These are phyloP conservation scores for Octodonta nipae DNA, from an alignment of 2,888 invertebrate species.

Conservation along the genomic window DNA sequence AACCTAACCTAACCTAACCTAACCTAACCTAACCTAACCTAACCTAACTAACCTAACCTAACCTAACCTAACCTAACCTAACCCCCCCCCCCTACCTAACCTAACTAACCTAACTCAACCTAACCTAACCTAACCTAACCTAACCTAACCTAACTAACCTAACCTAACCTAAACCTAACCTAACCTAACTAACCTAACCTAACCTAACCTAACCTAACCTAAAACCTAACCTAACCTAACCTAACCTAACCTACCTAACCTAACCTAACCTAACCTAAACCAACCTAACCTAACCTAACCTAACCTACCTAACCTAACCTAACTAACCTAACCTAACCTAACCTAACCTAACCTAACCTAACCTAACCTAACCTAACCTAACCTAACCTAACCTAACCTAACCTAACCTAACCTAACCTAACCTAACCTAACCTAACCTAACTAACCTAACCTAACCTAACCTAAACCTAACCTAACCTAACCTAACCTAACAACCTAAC, in stretches of 20 bases:
- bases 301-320: slow-evolving; percentile 14
- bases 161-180: slow-evolving; percentile 6
- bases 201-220: slow-evolving; percentile 10
- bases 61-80: slow-evolving; percentile 15
- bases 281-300: slow-evolving; percentile 13
- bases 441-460: slow-evolving; percentile 12
- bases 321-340: slow-evolving; percentile 12
- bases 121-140: slow-evolving; percentile 7
- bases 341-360: slow-evolving; percentile 9
- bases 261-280: slow-evolving; percentile 13
- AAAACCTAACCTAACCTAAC: slow-evolving; percentile 8
- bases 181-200: slow-evolving; percentile 7
- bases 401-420: slow-evolving; percentile 13
- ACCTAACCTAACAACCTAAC: slow-evolving; percentile 14
- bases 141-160: slow-evolving; percentile 10
- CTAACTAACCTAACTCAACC: slow-evolving; percentile 13
- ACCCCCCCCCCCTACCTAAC: slow-evolving; percentile 14
- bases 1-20: slow-evolving; percentile 8
- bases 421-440: slow-evolving; percentile 12
- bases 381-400: slow-evolving; percentile 14
- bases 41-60: slow-evolving; percentile 12
- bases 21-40: slow-evolving; percentile 11
- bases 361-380: slow-evolving; percentile 14
- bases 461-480: slow-evolving; percentile 15
- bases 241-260: slow-evolving; percentile 12